Conservation (phyloP, 1,140 invertebrate genomes). For the Hyles vespertilio region DNA sequence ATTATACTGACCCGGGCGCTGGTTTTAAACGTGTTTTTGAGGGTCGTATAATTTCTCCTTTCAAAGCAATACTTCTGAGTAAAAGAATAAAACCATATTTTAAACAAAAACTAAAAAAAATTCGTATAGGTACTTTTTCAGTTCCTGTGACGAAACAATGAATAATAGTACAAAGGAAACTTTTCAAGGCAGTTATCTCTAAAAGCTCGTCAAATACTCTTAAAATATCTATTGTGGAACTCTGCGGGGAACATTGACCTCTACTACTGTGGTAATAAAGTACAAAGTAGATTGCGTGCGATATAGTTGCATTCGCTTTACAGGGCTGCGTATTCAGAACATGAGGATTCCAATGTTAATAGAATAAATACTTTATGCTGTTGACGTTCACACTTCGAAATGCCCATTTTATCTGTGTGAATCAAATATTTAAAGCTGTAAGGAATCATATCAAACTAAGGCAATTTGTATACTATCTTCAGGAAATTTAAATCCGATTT, state of each 20-base stretch:
- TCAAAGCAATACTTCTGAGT: too few relatives aligned
- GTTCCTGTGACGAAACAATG: slow-evolving; percentile 46
- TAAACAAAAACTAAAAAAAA: slow-evolving; percentile 22
- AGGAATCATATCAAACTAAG: too few relatives aligned
- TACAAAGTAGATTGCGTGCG: slow-evolving; percentile 6
- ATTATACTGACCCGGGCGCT: too few relatives aligned
- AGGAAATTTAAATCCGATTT: too few relatives aligned
- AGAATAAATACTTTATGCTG: too few relatives aligned
- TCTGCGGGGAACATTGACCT: slow-evolving; percentile 14
- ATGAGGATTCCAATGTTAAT: too few relatives aligned
- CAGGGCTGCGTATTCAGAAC: neutral
- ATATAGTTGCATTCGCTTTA: slow-evolving; percentile 12
- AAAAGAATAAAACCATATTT: slow-evolving; percentile 20
- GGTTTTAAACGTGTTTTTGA: too few relatives aligned
- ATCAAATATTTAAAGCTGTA: too few relatives aligned
- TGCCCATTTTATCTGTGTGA: too few relatives aligned
- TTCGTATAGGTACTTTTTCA: slow-evolving; percentile 33
- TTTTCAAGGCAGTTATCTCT: slow-evolving; percentile 60
- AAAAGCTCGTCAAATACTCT: slow-evolving; percentile 60
- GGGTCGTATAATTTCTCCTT: too few relatives aligned
- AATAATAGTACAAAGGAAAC: slow-evolving; percentile 61
- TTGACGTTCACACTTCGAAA: too few relatives aligned
- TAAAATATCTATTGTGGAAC: slow-evolving; percentile 38
- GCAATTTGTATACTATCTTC: too few relatives aligned
- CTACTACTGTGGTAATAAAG: slow-evolving; percentile 18